phyloP scores from a whole-genome alignment of 2,797 vertebrate genomes.

The Taenioides sp. region DNA sequence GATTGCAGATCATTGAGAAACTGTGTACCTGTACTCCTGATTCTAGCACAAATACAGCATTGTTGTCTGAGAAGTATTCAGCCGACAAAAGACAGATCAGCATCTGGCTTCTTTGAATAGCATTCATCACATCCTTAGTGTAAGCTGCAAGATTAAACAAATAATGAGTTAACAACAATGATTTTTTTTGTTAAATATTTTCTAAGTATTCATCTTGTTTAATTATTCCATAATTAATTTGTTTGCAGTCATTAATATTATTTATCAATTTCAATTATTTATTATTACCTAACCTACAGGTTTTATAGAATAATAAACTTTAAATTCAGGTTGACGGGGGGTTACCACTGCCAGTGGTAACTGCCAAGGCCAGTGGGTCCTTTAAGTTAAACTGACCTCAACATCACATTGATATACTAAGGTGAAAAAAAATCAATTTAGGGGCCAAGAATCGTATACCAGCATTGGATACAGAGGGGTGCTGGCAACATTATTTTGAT shows the following conservation, averaged over 20 bases:
- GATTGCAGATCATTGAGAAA: not conserved
- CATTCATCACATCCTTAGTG: constrained; percentile 81
- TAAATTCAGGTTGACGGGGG: too few species aligned
- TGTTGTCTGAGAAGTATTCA: constrained; percentile 74
- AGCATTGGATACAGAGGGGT: too few species aligned
- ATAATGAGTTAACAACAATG: not conserved
- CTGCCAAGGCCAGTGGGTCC: too few species aligned
- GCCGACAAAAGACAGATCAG: constrained; percentile 84
- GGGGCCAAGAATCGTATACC: too few species aligned
- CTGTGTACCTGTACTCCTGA: constrained; percentile 71
- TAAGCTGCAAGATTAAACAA: constrained; percentile 74
- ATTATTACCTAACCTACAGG: too few species aligned
- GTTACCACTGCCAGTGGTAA: too few species aligned
- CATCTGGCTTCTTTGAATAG: constrained; percentile 82
- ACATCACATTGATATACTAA: too few species aligned
- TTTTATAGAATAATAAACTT: too few species aligned
- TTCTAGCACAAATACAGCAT: constrained; percentile 84
- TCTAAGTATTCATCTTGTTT: too few species aligned
- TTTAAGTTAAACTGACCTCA: too few species aligned
- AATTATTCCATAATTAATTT: not conserved
- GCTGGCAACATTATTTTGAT: not conserved
- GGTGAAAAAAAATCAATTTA: too few species aligned
- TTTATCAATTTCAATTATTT: not conserved
- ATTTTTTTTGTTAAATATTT: too few species aligned
- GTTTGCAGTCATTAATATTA: not conserved